Conservation (phyloP, 2,888 invertebrate species). For the Anorthoa munda region DNA sequence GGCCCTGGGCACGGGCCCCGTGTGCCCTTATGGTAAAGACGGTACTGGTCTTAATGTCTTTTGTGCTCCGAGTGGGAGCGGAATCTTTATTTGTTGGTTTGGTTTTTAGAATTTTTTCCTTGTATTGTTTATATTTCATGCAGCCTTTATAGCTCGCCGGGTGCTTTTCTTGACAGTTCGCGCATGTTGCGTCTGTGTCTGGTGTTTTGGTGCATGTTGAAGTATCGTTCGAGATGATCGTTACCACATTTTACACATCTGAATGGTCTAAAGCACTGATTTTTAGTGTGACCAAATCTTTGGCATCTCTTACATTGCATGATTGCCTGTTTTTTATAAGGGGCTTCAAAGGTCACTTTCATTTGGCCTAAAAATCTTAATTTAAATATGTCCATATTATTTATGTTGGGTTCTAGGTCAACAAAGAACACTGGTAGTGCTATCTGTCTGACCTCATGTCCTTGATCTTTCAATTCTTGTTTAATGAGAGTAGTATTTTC, state of each 20-base stretch:
- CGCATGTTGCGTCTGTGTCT: constrained; percentile 2
- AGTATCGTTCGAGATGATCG: neutral
- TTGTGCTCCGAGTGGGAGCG: neutral
- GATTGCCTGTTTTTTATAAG: constrained; percentile 22
- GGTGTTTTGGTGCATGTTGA: neutral
- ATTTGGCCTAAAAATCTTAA: neutral
- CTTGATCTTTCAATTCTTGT: neutral
- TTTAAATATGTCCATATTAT: constrained; percentile 7
- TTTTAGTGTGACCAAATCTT: constrained; percentile 7
- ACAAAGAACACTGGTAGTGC: neutral
- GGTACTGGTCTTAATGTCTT: neutral
- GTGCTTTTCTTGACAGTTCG: constrained; percentile 2
- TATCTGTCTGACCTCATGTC: neutral
- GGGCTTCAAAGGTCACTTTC: neutral
- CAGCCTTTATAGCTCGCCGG: neutral
- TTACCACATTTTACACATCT: neutral
- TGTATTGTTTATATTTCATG: constrained; percentile 2
- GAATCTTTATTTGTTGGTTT: neutral
- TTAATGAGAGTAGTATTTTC: neutral
- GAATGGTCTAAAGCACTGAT: neutral
- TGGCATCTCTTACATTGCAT: neutral
- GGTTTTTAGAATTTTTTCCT: neutral
- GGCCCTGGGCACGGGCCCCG: too few species aligned
- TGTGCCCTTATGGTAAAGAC: too few species aligned
- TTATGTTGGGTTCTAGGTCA: neutral